Conservation (phyloP, 2,888 invertebrate genomes). For the Panzeria rudis region DNA sequence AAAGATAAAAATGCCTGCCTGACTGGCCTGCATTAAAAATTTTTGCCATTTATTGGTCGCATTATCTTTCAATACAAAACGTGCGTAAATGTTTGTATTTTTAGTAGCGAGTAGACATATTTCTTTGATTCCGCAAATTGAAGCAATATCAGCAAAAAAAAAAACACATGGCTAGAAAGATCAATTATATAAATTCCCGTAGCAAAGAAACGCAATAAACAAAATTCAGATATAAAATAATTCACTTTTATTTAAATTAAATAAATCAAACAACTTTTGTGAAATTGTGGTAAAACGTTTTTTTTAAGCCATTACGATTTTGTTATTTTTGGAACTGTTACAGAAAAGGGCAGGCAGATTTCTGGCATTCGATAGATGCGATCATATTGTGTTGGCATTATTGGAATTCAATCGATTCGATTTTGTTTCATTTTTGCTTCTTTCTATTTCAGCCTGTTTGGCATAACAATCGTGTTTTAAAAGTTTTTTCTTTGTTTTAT, state of each 20-base stretch:
- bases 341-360: constrained; percentile 19
- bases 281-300: background rate
- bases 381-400: constrained; percentile 18
- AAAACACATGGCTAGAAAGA: constrained; percentile 19
- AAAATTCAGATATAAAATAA: constrained; percentile 2
- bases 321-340: constrained; percentile 3
- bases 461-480: constrained; percentile 63
- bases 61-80: background rate
- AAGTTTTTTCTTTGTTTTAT: constrained; percentile 26
- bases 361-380: constrained; percentile 9
- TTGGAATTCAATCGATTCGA: constrained; percentile 17
- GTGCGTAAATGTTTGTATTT: constrained; percentile 6
- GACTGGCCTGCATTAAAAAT: constrained; percentile 52
- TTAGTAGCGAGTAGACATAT: background rate
- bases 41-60: constrained; percentile 14
- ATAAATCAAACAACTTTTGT: too few relatives aligned
- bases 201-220: constrained; percentile 2
- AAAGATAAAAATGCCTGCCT: constrained; percentile 23
- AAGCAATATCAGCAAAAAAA: background rate
- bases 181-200: constrained; percentile 29
- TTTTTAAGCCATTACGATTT: background rate
- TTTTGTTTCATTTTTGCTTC: background rate
- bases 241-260: constrained; percentile 26
- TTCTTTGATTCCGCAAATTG: constrained; percentile 43
- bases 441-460: constrained; percentile 55